phyloP scores from a whole-genome alignment of 2,797 vertebrate genomes.

The Gallirallus australis region DNA sequence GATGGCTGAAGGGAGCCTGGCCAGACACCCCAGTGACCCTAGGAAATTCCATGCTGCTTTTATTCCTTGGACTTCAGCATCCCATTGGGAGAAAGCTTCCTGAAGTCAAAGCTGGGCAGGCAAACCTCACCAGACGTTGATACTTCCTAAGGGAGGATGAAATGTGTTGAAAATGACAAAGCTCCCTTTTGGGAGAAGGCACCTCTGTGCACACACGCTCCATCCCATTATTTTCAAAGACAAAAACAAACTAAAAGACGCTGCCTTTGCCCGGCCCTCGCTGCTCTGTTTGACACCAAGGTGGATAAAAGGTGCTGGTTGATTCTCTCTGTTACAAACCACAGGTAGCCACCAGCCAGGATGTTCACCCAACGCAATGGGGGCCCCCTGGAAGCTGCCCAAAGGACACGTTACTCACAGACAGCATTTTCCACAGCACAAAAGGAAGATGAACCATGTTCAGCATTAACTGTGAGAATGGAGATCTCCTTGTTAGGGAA shows the following conservation, averaged over 20 bases:
- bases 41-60: constrained; percentile 2
- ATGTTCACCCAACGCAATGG: fast-evolving
- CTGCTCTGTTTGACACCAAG: neutral
- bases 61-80: neutral
- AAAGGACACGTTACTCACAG: neutral
- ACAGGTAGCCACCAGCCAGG: neutral
- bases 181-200: neutral
- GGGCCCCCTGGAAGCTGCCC: neutral
- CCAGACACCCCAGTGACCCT: neutral
- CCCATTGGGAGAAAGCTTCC: neutral
- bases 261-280: neutral
- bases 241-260: neutral
- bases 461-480: neutral
- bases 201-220: neutral
- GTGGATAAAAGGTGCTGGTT: neutral
- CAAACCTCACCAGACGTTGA: fast-evolving
- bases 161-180: neutral
- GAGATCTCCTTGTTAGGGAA: neutral
- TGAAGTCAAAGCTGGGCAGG: neutral
- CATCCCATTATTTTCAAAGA: neutral
- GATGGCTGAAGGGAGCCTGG: neutral
- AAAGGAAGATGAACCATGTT: neutral
- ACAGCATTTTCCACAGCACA: neutral
- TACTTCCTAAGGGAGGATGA: neutral
- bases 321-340: neutral